These are phyloP conservation scores for Phrynocephalus guinanensis DNA, from an alignment of 2,797 vertebrate species.

Conservation along the genomic window DNA sequence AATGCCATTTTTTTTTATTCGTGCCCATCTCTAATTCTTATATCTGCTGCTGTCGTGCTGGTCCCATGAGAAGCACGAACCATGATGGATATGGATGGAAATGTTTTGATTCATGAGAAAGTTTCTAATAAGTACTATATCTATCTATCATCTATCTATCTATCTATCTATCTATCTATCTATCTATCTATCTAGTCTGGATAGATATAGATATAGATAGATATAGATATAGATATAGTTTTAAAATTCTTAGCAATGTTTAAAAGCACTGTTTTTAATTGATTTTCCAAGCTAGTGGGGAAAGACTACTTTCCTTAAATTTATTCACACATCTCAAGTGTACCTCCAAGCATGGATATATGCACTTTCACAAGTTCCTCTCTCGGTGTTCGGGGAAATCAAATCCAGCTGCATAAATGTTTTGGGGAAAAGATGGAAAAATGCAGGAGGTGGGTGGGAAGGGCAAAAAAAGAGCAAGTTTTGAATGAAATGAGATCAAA, in stretches of 20 bases:
- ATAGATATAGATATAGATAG: too few relatives aligned
- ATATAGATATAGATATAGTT: not conserved
- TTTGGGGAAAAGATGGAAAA: slow-evolving; percentile 12
- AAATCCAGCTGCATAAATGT: slow-evolving; percentile 6
- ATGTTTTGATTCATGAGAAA: not conserved
- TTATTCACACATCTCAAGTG: slow-evolving; percentile 32
- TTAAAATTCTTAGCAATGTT: not conserved
- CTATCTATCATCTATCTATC: too few relatives aligned
- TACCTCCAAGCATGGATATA: slow-evolving; percentile 8
- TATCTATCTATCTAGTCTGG: too few relatives aligned
- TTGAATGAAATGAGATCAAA: not conserved
- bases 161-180: too few relatives aligned
- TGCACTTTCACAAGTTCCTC: not conserved
- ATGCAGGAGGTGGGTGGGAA: not conserved
- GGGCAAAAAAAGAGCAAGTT: not conserved
- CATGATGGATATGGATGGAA: not conserved
- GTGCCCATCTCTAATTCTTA: not conserved
- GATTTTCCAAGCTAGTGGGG: not conserved
- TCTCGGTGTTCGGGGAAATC: slow-evolving; percentile 15
- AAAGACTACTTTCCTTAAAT: not conserved
- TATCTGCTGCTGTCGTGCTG: too few relatives aligned
- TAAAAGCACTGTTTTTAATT: not conserved
- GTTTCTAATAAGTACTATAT: too few relatives aligned
- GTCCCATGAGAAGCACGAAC: not conserved
- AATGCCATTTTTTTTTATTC: too few relatives aligned